Base-by-base conservation (phyloP, 2,888 invertebrate genomes). In the Actias luna region DNA sequence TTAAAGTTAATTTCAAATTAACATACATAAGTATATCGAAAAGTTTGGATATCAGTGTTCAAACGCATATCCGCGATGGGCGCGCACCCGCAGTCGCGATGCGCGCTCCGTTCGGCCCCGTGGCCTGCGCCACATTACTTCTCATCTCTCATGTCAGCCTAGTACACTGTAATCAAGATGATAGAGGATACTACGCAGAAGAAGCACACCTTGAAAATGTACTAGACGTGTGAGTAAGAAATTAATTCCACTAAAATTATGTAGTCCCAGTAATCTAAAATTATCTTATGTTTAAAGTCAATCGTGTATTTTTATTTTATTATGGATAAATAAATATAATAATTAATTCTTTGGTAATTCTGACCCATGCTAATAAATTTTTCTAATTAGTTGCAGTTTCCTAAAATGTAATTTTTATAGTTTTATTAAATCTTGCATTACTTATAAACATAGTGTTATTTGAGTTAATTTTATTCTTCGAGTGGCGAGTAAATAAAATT, bases 11-110 rank as follows among this genome's bases (percentile, higher is more conserved):
- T 64, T 64, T 62, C 66, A 58, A 61, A 61, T 61, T 57, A 29
- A 55, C 55, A 55, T n/a, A 55, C n/a, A 29, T 65, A 72, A 61
- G 59, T 64, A 61, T 66, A 78, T 64, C 63, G 69, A 74, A 76
- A 83, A 84, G 82, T 89, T 89, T 85, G 86, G 76, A 75, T 74
- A 83, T 69, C 87, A 65, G 76, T 81, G 87, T 71, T 72, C 78
- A 83, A 85, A 80, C 89, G 89, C 90, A 90, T 88, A 78, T 75
- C 77, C 78, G 80, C 74, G 72, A 69, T 70, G 67, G 58, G 75
- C 71, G 73, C 74, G 79, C 77, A 73, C 75, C 69, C 83, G 79
- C 90, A 90, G 92, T 90, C 89, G 87, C 76, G 82, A 91, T 91
- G 91, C 90, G 90, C 83, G 87, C 88, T 87, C 84, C 87, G 84